These are phyloP conservation scores for Stenichneumon culpator DNA, from an alignment of 2,888 invertebrate species.

Conservation along the genomic window DNA sequence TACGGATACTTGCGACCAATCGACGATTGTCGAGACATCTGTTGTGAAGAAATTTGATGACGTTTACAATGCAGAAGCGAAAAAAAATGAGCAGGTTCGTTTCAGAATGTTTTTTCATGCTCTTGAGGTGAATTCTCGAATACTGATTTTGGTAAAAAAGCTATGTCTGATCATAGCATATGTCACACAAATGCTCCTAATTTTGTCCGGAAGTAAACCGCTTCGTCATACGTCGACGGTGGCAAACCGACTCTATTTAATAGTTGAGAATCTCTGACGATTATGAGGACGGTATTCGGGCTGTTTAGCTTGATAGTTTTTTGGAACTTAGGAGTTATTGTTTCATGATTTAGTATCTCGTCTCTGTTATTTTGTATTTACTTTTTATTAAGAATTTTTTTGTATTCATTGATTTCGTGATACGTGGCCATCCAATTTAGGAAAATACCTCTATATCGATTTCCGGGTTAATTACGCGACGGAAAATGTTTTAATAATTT, in stretches of 20 bases:
- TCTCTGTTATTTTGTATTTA: neutral
- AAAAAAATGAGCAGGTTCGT: neutral
- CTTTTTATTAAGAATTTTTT: neutral
- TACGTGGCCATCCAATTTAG: neutral
- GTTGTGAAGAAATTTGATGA: neutral
- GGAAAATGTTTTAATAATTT: too few relatives aligned
- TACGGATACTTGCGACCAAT: neutral
- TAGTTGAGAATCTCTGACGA: too few relatives aligned
- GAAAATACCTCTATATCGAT: neutral
- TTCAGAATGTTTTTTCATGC: neutral
- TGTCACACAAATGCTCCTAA: too few relatives aligned
- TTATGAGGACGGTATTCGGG: too few relatives aligned
- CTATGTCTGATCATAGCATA: too few relatives aligned
- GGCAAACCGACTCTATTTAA: too few relatives aligned
- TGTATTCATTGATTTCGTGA: neutral
- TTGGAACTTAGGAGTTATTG: neutral
- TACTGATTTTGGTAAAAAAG: neutral
- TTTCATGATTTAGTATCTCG: neutral
- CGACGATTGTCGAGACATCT: constrained; percentile 6
- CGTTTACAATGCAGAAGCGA: neutral
- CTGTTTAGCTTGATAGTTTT: neutral
- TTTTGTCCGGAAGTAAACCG: too few relatives aligned
- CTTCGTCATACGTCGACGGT: too few relatives aligned
- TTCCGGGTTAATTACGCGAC: too few relatives aligned
- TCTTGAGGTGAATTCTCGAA: neutral